Evolutionary conservation across 35 echinoderm and acorn worm genomes (phyloP).

Genomic region (Heliocidaris erythrogramma): DNA sequence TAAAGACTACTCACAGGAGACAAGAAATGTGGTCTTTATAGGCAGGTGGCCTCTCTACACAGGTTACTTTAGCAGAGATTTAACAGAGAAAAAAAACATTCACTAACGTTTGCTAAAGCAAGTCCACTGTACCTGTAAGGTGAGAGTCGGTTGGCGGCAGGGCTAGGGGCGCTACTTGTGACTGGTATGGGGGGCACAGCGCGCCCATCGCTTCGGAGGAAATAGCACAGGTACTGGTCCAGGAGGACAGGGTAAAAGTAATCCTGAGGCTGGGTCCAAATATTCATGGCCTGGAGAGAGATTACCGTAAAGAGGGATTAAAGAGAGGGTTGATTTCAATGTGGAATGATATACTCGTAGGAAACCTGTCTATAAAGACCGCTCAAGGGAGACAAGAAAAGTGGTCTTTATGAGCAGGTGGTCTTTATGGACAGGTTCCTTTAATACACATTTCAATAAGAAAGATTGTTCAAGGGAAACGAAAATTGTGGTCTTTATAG

Average conservation of each 20-base stretch:
- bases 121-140: constrained; percentile 59
- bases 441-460: too few species aligned
- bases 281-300: constrained; percentile 62
- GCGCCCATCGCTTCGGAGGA: constrained; percentile 69
- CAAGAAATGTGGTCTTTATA: background rate
- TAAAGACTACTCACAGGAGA: background rate
- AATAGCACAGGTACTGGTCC: constrained; percentile 74
- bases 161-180: constrained; percentile 47
- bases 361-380: too few species aligned
- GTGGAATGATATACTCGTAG: too few species aligned
- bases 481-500: too few species aligned
- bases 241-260: constrained; percentile 75
- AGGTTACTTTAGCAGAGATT: too few species aligned
- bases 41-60: too few species aligned
- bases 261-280: constrained; percentile 64
- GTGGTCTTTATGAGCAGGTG: too few species aligned
- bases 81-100: background rate
- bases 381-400: too few species aligned
- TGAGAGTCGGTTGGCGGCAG: constrained; percentile 37
- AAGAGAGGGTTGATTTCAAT: background rate
- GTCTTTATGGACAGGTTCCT: too few species aligned
- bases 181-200: constrained; percentile 55
- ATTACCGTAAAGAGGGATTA: too few species aligned
- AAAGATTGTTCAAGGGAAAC: too few species aligned
- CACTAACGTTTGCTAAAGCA: background rate